Percentiles rank a stretch among this genome's conserved stretches.
These are phyloP conservation scores for Austrofundulus limnaeus DNA, from an alignment of 2,113 vertebrate species.

Conservation along the genomic window DNA sequence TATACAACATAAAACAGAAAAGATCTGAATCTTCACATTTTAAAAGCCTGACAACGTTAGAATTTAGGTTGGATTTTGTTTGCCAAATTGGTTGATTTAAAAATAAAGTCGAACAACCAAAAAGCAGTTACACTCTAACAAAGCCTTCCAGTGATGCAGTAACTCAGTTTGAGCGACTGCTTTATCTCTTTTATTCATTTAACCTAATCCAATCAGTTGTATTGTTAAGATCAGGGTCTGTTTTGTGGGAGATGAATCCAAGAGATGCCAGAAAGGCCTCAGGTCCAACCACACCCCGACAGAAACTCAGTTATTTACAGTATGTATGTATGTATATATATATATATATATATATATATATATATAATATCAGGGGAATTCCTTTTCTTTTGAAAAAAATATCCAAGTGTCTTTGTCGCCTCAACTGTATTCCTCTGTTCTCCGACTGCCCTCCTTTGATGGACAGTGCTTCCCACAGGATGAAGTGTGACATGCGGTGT, in stretches of 20 bases:
- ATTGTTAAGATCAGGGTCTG: slow-evolving; percentile 15
- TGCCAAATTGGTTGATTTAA: too few species aligned
- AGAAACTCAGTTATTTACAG: not conserved
- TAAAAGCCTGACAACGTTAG: not conserved
- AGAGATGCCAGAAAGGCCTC: not conserved
- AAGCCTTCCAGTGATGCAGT: not conserved
- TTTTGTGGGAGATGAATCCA: not conserved
- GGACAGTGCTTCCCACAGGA: slow-evolving; percentile 66
- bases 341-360: too few species aligned
- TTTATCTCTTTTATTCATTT: not conserved
- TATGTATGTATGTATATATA: too few species aligned
- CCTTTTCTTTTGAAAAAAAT: not conserved
- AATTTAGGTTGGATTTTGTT: not conserved
- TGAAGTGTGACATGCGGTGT: slow-evolving; percentile 74
- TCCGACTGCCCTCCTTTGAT: slow-evolving; percentile 38
- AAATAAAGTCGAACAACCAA: not conserved
- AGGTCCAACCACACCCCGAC: not conserved
- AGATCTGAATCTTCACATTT: not conserved
- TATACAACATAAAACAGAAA: not conserved
- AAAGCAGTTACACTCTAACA: slow-evolving; percentile 1
- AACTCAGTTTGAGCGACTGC: not conserved
- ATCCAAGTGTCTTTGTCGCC: not conserved
- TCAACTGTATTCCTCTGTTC: slow-evolving; percentile 3
- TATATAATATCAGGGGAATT: too few species aligned
- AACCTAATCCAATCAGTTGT: not conserved